Percentiles rank a stretch among this genome's conserved stretches.
Conservation (phyloP, 2,113 vertebrate species). For the Phylloscopus trochilus region DNA sequence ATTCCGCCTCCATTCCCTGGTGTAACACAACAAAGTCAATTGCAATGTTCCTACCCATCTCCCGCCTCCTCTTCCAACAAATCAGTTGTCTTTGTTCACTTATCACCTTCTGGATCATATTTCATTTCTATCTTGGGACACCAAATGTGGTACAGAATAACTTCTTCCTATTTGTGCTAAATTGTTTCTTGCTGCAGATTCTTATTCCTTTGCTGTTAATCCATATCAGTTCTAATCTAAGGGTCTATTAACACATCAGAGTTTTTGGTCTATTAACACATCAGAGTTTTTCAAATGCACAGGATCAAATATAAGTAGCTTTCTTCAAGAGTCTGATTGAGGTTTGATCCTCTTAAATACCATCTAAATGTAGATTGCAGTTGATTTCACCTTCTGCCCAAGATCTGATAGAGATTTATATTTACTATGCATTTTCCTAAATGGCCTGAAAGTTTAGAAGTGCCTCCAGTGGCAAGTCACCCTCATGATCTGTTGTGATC, state of each 20-base stretch:
- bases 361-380: not conserved
- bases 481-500: not conserved
- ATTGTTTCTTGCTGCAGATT: slow-evolving; percentile 31
- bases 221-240: slow-evolving; percentile 11
- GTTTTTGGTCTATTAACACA: not conserved
- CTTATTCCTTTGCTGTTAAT: slow-evolving; percentile 18
- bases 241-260: not conserved
- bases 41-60: slow-evolving; percentile 20
- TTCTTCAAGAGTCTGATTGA: not conserved
- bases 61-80: not conserved
- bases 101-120: slow-evolving; percentile 42
- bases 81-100: slow-evolving; percentile 56
- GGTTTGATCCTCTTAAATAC: not conserved
- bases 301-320: not conserved
- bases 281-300: not conserved
- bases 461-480: not conserved
- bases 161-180: slow-evolving; percentile 27
- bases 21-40: slow-evolving; percentile 34
- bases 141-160: slow-evolving; percentile 21
- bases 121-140: slow-evolving; percentile 47
- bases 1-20: not conserved
- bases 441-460: not conserved
- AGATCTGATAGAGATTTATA: not conserved
- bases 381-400: not conserved
- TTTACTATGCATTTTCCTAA: not conserved